Conservation (phyloP, 2,888 invertebrate genomes). For the Orthosia cruda region DNA sequence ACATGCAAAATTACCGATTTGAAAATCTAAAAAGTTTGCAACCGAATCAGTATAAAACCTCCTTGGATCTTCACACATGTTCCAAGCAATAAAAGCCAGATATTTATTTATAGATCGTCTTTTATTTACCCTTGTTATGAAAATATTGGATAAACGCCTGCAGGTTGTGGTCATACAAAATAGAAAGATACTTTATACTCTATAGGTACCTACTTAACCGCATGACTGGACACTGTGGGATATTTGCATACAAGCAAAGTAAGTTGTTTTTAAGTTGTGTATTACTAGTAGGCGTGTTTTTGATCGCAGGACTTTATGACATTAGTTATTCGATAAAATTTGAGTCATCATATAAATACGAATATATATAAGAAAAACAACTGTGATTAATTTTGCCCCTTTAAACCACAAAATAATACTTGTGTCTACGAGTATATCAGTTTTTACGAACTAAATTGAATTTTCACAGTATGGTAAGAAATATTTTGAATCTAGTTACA, state of each 20-base stretch:
- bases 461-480: too few relatives aligned
- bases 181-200: constrained; percentile 11
- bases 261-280: constrained; percentile 5
- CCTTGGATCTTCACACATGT: neutral
- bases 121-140: constrained; percentile 32
- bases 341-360: neutral
- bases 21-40: neutral
- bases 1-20: neutral
- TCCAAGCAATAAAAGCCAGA: neutral
- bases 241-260: constrained; percentile 40
- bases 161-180: constrained; percentile 37
- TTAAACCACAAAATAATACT: neutral
- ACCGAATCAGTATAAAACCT: neutral
- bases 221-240: constrained; percentile 23
- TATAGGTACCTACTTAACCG: constrained; percentile 17
- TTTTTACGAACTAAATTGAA: too few relatives aligned
- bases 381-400: too few relatives aligned
- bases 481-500: too few relatives aligned
- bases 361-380: neutral
- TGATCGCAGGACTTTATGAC: neutral
- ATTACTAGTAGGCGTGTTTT: neutral
- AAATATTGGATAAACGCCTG: constrained; percentile 30
- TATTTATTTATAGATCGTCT: constrained; percentile 34
- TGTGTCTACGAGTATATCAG: too few relatives aligned
- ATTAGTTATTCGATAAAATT: neutral